These are phyloP conservation scores for Castor canadensis DNA, from an alignment of 2,113 vertebrate species.

Conservation along the genomic window DNA sequence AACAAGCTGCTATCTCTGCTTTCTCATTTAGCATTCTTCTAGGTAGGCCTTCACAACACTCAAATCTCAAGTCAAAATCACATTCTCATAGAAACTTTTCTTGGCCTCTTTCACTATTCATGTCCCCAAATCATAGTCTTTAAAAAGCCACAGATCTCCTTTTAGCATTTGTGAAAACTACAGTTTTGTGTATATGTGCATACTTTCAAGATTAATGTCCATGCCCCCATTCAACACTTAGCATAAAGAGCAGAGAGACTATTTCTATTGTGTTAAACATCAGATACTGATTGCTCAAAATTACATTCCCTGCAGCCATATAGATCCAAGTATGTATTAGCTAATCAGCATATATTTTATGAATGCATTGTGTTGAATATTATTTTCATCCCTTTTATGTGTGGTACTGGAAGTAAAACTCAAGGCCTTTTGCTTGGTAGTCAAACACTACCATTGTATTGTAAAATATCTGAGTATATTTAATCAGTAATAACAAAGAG, in stretches of 20 bases:
- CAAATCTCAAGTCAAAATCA: background rate
- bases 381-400: background rate
- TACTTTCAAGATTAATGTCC: slow-evolving; percentile 19
- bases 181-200: background rate
- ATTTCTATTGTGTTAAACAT: background rate
- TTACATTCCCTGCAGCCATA: background rate
- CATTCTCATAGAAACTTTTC: background rate
- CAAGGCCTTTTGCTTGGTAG: background rate
- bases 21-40: background rate
- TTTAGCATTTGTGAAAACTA: background rate
- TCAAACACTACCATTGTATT: background rate
- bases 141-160: background rate
- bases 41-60: background rate
- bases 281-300: background rate
- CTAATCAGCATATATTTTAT: background rate
- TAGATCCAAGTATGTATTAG: background rate
- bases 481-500: background rate
- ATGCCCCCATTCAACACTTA: background rate
- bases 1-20: background rate
- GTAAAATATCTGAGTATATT: background rate
- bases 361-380: background rate
- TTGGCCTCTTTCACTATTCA: background rate
- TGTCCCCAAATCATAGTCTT: background rate
- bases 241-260: background rate
- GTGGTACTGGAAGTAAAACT: background rate